A percentile compares a stretch with the other conserved stretches of the same genome.
phyloP scores from a whole-genome alignment of 2,888 invertebrate genomes.

The Nebria brevicollis region DNA sequence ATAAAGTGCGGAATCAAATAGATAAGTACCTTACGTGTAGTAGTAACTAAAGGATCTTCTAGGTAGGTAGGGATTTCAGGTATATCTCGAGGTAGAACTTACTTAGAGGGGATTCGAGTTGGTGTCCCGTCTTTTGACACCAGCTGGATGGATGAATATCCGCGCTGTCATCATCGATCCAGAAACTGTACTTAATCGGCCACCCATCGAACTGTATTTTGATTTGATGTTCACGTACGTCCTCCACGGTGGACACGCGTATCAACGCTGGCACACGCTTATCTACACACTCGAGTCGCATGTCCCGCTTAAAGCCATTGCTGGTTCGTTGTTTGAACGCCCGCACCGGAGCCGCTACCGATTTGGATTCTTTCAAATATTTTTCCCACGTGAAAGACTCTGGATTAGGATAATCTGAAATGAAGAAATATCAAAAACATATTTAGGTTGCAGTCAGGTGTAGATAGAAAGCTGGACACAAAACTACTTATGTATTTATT shows the following conservation, averaged over 20 bases:
- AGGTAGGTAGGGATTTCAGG: not conserved
- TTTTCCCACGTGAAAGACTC: constrained; percentile 85
- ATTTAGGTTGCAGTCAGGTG: not conserved
- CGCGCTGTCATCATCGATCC: constrained; percentile 90
- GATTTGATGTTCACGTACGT: constrained; percentile 79
- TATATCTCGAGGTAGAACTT: constrained; percentile 57
- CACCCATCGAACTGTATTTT: constrained; percentile 90
- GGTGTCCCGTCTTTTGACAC: constrained; percentile 90
- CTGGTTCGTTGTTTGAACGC: constrained; percentile 85
- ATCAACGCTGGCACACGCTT: constrained; percentile 83
- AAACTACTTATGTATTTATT: not conserved
- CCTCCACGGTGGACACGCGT: constrained; percentile 84
- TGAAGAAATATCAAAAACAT: constrained; percentile 2
- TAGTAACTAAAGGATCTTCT: not conserved
- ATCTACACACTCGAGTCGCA: constrained; percentile 91
- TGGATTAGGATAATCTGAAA: constrained; percentile 73
- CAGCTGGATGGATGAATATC: constrained; percentile 93
- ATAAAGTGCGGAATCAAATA: not conserved
- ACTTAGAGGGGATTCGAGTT: constrained; percentile 85
- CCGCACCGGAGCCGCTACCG: constrained; percentile 79
- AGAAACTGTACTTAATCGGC: constrained; percentile 84
- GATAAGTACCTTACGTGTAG: not conserved
- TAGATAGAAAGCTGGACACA: not conserved
- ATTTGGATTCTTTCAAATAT: constrained; percentile 81
- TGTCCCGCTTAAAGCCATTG: constrained; percentile 81